Base-by-base conservation (phyloP, 2,113 vertebrate genomes). In the Lophius piscatorius region DNA sequence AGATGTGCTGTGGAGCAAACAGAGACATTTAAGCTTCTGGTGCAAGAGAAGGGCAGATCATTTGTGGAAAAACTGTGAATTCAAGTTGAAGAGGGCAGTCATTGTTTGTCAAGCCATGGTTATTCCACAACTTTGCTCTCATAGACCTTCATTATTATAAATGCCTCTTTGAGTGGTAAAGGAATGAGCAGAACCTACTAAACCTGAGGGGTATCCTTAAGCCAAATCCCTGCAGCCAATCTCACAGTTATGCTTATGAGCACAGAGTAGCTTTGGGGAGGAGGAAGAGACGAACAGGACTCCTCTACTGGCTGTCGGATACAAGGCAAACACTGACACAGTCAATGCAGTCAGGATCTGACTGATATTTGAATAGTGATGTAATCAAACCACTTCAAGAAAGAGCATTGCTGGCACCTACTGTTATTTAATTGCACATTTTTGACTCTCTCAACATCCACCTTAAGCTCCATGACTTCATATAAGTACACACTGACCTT, bases 401-500 rank as follows among this genome's bases (percentile, higher is more conserved):
- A 33, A 18, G 4, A 2, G 36, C 20, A 29, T 5, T 33, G 29
- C 4, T 24, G 36, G 47, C 36, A 33, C 70, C 55, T 24, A 8
- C 21, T 10, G 41, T 8, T 38, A 18, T 35, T 42, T 1, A 33
- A 11, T 23, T 41, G 6, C n/a, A 14, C 18, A 21, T 36, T 23
- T 18, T 31, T 10, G 29, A 16, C 2, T 23, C 7, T n/a, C 23
- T 28, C 2, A 26, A 12, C 18, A 13, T 9, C 18, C 42, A 17
- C 12, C 12, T 16, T 17, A 50, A 18, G 21, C 45, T 22, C 4
- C 38, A 10, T 31, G 52, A 23, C n/a, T 23, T 29, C 6, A 31
- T 42, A 2, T 17, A 42, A 41, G 5, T 5, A 28, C 36, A 18
- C 9, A 82, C 85, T 60, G 64, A 92, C 92, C 87, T 91, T 91